Conservation (phyloP, 2,113 vertebrate species). For the Otocyon megalotis region DNA sequence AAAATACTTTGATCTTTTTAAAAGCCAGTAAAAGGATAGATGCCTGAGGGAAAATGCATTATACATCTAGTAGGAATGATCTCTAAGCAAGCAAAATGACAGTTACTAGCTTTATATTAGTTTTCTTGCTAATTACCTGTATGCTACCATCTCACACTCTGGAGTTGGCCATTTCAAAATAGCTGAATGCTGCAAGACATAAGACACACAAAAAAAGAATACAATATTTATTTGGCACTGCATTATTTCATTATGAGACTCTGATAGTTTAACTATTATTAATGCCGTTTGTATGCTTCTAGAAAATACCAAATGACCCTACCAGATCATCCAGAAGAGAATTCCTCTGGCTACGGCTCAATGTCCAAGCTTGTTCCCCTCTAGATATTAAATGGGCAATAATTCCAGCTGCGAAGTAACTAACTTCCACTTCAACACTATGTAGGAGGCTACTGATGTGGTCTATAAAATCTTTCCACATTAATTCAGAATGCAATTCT, state of each 20-base stretch:
- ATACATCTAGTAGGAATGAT: background rate
- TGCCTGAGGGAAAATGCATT: background rate
- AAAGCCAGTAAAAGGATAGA: background rate
- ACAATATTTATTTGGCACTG: conserved; percentile 65
- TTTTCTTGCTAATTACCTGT: conserved; percentile 91
- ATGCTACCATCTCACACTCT: conserved; percentile 99
- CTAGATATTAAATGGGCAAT: conserved; percentile 98
- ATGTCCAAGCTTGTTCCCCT: conserved; percentile 95
- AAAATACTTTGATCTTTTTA: conserved; percentile 25
- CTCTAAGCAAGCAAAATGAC: background rate
- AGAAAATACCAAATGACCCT: conserved; percentile 71
- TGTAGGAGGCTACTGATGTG: conserved; percentile 96
- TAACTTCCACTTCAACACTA: conserved; percentile 98
- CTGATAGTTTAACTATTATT: conserved; percentile 54
- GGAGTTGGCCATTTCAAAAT: conserved; percentile 98
- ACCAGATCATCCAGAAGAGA: conserved; percentile 96
- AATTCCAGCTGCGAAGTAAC: conserved; percentile 98
- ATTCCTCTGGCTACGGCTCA: conserved; percentile 91
- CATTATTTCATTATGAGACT: conserved; percentile 43
- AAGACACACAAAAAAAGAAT: conserved; percentile 72
- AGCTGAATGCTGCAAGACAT: conserved; percentile 92
- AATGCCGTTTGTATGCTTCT: conserved; percentile 50
- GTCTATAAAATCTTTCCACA: conserved; percentile 98
- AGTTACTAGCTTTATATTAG: conserved; percentile 29
- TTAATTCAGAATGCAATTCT: conserved; percentile 96